A percentile compares a stretch with the other conserved stretches of the same genome.
Conservation (phyloP, 2,888 invertebrate species). For the Tachina grossa region DNA sequence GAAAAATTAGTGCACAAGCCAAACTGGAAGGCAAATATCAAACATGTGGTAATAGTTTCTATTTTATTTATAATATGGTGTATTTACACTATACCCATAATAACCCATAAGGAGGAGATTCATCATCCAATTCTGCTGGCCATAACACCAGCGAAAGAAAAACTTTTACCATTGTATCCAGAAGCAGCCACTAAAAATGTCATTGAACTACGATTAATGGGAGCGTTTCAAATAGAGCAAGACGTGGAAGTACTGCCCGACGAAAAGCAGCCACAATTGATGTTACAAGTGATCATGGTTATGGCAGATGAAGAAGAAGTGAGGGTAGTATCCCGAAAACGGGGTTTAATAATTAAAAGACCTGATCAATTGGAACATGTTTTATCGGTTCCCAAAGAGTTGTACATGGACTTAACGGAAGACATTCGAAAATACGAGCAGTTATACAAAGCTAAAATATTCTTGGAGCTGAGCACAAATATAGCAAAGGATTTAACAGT, state of each 20-base stretch:
- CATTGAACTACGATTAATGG: constrained; percentile 49
- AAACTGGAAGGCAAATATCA: background rate
- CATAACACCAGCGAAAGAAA: constrained; percentile 76
- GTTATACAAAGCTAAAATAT: constrained; percentile 47
- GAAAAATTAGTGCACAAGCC: constrained; percentile 1
- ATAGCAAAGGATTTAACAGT: constrained; percentile 79
- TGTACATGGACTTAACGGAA: constrained; percentile 62
- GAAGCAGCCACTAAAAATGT: background rate
- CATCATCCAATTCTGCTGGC: constrained; percentile 85
- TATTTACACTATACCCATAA: constrained; percentile 86
- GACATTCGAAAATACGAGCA: constrained; percentile 48
- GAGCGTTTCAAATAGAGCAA: constrained; percentile 56
- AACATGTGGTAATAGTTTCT: constrained; percentile 79
- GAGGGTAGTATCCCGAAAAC: constrained; percentile 26
- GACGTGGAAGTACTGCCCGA: background rate
- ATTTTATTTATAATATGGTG: constrained; percentile 86
- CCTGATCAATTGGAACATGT: constrained; percentile 79
- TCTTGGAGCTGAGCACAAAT: constrained; percentile 72
- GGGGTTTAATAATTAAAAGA: constrained; percentile 71
- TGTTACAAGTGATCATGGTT: constrained; percentile 23
- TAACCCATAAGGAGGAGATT: constrained; percentile 86
- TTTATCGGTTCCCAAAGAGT: constrained; percentile 77
- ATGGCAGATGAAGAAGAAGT: background rate
- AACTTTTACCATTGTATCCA: background rate
- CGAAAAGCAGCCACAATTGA: constrained; percentile 20